phyloP scores from a whole-genome alignment of 23 tunicate species.

The Halocynthia aurantium region DNA sequence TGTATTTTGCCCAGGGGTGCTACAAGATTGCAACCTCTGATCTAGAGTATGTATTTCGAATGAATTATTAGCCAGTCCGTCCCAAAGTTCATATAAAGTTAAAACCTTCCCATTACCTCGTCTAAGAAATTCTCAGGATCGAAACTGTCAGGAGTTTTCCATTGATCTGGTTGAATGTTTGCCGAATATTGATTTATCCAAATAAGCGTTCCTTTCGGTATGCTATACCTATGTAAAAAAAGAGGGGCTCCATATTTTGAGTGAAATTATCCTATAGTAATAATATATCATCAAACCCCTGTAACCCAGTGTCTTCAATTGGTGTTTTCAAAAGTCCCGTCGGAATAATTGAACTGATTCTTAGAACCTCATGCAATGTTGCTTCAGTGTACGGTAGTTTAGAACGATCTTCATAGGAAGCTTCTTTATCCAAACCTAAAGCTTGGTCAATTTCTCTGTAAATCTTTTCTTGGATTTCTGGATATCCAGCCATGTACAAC shows the following conservation, averaged over 20 bases:
- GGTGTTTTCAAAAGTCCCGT: neutral
- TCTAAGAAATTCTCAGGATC: conserved; percentile 7
- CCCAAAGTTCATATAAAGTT: too few relatives aligned
- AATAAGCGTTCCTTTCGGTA: neutral
- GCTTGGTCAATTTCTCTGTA: neutral
- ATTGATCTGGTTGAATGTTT: neutral
- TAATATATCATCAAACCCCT: neutral
- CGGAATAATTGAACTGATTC: neutral
- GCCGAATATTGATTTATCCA: conserved; percentile 1
- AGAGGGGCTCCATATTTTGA: too few relatives aligned
- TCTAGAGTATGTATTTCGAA: too few relatives aligned
- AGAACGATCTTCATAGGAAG: neutral
- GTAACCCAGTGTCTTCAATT: neutral
- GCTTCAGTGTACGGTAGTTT: conserved; percentile 7
- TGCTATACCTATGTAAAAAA: neutral
- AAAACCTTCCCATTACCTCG: neutral
- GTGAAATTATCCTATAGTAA: too few relatives aligned
- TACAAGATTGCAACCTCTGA: too few relatives aligned
- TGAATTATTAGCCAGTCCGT: too few relatives aligned
- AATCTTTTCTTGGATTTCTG: conserved; percentile 18
- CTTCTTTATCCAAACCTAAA: neutral
- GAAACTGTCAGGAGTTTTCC: neutral
- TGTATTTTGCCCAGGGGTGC: too few relatives aligned
- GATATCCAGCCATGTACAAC: conserved; percentile 14
- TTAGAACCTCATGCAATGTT: neutral